Percentiles rank a stretch among this genome's conserved stretches.
Evolutionary conservation across 2,113 vertebrate genomes (phyloP).

Genomic region (Phylloscopus whistleri): DNA sequence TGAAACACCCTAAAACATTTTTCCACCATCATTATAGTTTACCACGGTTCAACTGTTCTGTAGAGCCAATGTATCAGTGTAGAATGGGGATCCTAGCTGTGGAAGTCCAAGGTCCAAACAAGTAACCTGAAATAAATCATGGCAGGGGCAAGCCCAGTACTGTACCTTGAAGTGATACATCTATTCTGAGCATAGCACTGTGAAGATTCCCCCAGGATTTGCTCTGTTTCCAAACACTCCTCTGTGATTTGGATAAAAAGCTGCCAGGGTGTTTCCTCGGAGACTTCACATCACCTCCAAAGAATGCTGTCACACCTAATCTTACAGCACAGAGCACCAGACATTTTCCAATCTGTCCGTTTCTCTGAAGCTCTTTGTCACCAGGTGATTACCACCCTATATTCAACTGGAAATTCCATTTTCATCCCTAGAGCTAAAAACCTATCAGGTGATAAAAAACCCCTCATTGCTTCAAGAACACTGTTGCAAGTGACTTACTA

Average conservation of each 20-base stretch:
- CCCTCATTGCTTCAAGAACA: neutral
- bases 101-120: neutral
- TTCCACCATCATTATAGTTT: neutral
- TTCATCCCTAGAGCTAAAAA: neutral
- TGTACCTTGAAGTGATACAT: neutral
- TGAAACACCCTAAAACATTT: neutral
- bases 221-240: neutral
- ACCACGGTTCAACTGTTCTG: neutral
- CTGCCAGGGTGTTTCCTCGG: neutral
- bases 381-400: neutral
- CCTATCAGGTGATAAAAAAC: neutral
- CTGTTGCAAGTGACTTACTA: accelerated
- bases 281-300: neutral
- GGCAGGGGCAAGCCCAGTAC: neutral
- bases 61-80: accelerated
- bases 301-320: neutral
- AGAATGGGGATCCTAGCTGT: neutral
- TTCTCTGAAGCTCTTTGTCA: neutral
- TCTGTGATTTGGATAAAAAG: neutral
- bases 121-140: neutral
- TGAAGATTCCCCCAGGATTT: neutral
- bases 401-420: neutral
- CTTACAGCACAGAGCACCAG: neutral
- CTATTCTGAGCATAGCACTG: neutral
- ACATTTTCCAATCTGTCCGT: neutral